Base-by-base conservation (phyloP, 2,113 vertebrate species). In the Prunella himalayana region DNA sequence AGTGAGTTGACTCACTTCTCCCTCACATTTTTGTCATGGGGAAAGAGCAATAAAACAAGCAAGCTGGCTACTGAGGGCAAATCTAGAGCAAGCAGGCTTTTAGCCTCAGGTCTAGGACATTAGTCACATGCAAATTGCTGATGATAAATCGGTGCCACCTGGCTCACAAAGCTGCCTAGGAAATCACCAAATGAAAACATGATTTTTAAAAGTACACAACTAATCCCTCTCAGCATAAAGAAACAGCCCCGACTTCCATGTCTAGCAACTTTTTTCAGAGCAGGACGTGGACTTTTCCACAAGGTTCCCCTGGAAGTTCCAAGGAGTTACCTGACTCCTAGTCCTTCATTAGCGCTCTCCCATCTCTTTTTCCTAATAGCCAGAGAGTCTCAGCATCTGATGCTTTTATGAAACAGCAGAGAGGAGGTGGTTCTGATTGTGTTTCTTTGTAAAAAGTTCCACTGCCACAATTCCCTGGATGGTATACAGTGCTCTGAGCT, bases 401-500 rank as follows among this genome's bases (percentile, higher is more conserved):
- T 68, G 68, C 28, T n/a, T 89, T 41, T 64, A 35, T 47, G 61
- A 90, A 86, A 85, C 39, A 76, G 51, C 3, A 2, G 37, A 84
- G 50, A 94, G 76, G 56, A 95, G 66, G 50, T 82, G 45, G 31
- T 24, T 84, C 41, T 61, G n/a, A 90, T 44, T 81, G 33, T 16
- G 13, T 31, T 59, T 72, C 66, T 77, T 20, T 9, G 30, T 68
- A 30, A 60, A 49, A 96, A 81, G 12, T 85, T 93, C 65, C 27
- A 11, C 50, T 60, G n/a, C 80, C 75, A 27, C 18, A 82, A 68
- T 82, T 89, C 93, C 82, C 84, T 30, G 54, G 68, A 19, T 71
- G 45, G 33, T 75, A 75, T n/a, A 7, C 30, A 49, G 47, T 20
- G 60, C 94, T 95, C 49, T 51, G 86, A 88, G 87, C 91, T 83